Percentiles rank a stretch among this genome's conserved stretches.
phyloP scores from a whole-genome alignment of 1,140 invertebrate genomes.

The Pentalonia nigronervosa region DNA sequence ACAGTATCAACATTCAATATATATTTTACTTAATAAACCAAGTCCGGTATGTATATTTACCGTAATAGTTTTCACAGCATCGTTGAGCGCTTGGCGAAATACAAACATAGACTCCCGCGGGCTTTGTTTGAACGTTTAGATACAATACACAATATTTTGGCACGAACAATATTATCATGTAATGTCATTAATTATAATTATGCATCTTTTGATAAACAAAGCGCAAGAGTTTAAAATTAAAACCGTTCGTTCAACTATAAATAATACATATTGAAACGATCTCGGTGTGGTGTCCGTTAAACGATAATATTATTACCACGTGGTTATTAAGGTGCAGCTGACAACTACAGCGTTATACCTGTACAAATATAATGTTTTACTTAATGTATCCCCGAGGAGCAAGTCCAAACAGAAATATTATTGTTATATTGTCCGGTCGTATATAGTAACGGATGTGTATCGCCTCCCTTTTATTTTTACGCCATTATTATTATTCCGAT shows the following conservation, averaged over 20 bases:
- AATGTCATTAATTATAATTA: neutral
- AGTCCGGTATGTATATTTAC: neutral
- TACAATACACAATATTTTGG: constrained; percentile 18
- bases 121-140: neutral
- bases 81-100: neutral
- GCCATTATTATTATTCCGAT: neutral
- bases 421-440: neutral
- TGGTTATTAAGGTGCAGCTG: neutral
- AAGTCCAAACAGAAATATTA: neutral
- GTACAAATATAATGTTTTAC: neutral
- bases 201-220: constrained; percentile 5
- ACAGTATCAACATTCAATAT: neutral
- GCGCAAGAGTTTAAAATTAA: neutral
- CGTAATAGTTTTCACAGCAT: neutral
- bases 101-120: neutral
- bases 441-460: neutral
- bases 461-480: neutral
- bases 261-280: constrained; percentile 8
- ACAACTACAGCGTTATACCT: neutral
- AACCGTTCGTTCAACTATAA: neutral
- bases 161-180: neutral
- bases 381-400: neutral
- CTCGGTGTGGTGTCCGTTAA: neutral
- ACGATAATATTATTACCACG: neutral
- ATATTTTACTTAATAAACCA: neutral